These are phyloP conservation scores for Limonius californicus DNA, from an alignment of 1,140 invertebrate species.

Conservation along the genomic window DNA sequence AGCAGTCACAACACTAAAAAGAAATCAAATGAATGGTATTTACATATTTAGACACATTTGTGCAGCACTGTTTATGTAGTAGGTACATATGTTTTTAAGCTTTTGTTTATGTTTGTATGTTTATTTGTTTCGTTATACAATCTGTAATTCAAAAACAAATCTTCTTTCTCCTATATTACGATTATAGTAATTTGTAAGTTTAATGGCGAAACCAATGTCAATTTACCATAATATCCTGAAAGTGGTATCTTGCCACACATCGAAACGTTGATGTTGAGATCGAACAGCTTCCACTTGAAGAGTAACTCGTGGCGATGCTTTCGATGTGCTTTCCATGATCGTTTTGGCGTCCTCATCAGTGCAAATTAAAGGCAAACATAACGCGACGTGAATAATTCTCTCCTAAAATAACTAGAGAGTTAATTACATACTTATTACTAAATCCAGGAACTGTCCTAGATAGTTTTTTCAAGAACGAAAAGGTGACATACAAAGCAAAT, in stretches of 20 bases:
- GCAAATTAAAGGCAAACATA: constrained; percentile 70
- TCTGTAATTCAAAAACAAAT: no score
- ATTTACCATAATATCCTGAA: constrained; percentile 70
- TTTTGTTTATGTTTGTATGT: no score
- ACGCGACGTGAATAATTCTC: constrained; percentile 54
- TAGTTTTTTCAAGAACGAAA: no score
- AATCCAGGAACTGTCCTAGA: no score
- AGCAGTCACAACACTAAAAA: constrained; percentile 56
- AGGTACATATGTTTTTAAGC: no score
- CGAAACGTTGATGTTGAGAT: constrained; percentile 62
- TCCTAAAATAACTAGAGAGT: neutral
- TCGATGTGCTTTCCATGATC: constrained; percentile 55
- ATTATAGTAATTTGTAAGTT: no score
- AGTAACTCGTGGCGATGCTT: constrained; percentile 46
- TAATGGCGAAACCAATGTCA: no score
- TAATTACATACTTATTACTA: neutral
- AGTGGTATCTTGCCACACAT: constrained; percentile 62
- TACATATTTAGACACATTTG: no score
- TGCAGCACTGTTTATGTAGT: no score
- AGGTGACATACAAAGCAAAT: neutral
- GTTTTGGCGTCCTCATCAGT: constrained; percentile 55
- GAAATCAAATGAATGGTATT: no score
- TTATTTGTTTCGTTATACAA: no score
- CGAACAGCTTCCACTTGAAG: constrained; percentile 56
- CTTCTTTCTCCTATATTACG: no score